Percentiles rank a stretch among this genome's conserved stretches.
Evolutionary conservation across 2,888 invertebrate genomes (phyloP).

Genomic region (Brachyopa scutellaris): DNA sequence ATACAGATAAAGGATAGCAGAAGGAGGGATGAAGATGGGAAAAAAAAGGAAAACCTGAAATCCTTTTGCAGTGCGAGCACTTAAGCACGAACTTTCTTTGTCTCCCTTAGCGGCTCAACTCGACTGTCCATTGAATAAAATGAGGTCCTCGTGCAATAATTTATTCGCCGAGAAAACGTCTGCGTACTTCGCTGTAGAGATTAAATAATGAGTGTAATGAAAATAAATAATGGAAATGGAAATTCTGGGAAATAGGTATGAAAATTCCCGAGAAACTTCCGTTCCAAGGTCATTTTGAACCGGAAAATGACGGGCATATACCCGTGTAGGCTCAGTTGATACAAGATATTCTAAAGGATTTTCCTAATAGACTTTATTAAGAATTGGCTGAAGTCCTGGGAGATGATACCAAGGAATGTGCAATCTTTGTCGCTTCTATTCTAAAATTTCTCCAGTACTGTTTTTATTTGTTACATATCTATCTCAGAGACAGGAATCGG

Average conservation of each 20-base stretch:
- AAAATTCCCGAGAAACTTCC: neutral
- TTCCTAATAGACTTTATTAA: too few species aligned
- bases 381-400: too few species aligned
- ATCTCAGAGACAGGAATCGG: too few species aligned
- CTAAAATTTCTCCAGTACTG: too few species aligned
- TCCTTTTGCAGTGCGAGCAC: constrained; percentile 70
- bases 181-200: constrained; percentile 49
- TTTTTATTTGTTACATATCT: too few species aligned
- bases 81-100: constrained; percentile 70
- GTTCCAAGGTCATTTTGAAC: too few species aligned
- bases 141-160: constrained; percentile 60
- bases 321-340: too few species aligned
- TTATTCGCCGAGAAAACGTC: constrained; percentile 61
- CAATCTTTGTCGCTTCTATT: too few species aligned
- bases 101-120: constrained; percentile 46
- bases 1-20: constrained; percentile 62
- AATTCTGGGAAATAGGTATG: constrained; percentile 46
- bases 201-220: constrained; percentile 67
- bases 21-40: constrained; percentile 4
- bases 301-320: too few species aligned
- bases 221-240: constrained; percentile 65
- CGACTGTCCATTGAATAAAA: constrained; percentile 61
- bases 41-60: constrained; percentile 42
- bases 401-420: too few species aligned
- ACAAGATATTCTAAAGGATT: too few species aligned